A percentile compares a stretch with the other conserved stretches of the same genome.
These are phyloP conservation scores for Lepidothrix coronata DNA, from an alignment of 2,113 vertebrate species.

Conservation along the genomic window DNA sequence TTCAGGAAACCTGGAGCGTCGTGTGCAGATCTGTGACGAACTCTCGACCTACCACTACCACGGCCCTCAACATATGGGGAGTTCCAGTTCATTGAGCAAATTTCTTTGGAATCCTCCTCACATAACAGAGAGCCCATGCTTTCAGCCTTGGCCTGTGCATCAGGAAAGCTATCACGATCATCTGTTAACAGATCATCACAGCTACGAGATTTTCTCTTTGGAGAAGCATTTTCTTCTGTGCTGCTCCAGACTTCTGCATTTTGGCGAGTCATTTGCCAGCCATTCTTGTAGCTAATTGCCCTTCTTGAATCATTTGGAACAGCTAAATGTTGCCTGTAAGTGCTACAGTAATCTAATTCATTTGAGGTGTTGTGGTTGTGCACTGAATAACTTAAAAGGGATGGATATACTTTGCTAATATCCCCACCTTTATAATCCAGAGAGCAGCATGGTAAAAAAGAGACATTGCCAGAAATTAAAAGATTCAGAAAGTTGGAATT, in stretches of 20 bases:
- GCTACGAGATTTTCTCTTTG: slow-evolving; percentile 88
- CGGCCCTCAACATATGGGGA: slow-evolving; percentile 48
- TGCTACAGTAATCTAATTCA: slow-evolving; percentile 80
- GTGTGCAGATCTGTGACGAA: slow-evolving; percentile 83
- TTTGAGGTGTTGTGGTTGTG: slow-evolving; percentile 76
- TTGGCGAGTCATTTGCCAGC: slow-evolving; percentile 85
- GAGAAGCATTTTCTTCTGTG: slow-evolving; percentile 78
- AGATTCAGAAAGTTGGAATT: slow-evolving; percentile 69
- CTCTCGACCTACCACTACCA: slow-evolving; percentile 67
- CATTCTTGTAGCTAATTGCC: slow-evolving; percentile 83
- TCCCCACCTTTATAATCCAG: slow-evolving; percentile 91
- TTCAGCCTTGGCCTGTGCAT: slow-evolving; percentile 83
- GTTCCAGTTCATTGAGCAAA: slow-evolving; percentile 64
- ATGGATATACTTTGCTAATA: slow-evolving; percentile 85
- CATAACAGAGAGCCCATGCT: slow-evolving; percentile 87
- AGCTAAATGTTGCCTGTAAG: slow-evolving; percentile 78
- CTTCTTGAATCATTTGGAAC: slow-evolving; percentile 81
- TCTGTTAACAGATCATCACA: slow-evolving; percentile 86
- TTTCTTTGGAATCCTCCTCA: slow-evolving; percentile 76
- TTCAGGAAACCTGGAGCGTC: slow-evolving; percentile 89
- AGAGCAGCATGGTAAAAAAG: slow-evolving; percentile 91
- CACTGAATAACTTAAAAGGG: slow-evolving; percentile 85
- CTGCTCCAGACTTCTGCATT: slow-evolving; percentile 90
- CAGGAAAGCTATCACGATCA: slow-evolving; percentile 68
- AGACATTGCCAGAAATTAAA: slow-evolving; percentile 89